phyloP scores from a whole-genome alignment of 2,888 invertebrate species.

The Bimastos eiseni region DNA sequence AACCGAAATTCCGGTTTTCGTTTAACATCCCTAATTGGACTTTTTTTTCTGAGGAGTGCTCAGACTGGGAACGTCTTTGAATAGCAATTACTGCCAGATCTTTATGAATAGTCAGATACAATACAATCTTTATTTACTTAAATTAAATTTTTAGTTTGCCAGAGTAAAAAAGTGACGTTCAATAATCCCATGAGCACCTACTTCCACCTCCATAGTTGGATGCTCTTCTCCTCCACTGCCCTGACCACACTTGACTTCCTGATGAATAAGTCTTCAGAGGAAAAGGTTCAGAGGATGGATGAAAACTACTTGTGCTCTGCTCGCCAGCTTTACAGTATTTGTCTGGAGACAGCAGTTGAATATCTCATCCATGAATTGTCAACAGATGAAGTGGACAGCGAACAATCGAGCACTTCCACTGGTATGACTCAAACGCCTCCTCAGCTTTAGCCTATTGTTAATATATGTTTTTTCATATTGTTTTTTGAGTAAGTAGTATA shows the following conservation, averaged over 20 bases:
- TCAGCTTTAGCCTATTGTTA: not conserved
- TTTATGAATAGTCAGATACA: too few relatives aligned
- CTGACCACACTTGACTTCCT: not conserved
- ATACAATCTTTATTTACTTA: not conserved
- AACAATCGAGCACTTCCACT: not conserved
- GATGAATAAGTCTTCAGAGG: not conserved
- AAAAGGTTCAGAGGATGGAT: not conserved
- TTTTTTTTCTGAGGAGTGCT: too few relatives aligned
- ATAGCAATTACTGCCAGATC: too few relatives aligned
- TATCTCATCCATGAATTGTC: not conserved
- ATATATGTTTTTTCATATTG: too few relatives aligned
- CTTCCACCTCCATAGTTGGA: not conserved
- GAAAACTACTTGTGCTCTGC: not conserved
- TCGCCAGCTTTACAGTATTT: not conserved
- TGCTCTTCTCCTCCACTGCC: not conserved
- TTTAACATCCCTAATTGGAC: too few relatives aligned
- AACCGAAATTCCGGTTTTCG: too few relatives aligned
- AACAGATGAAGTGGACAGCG: conserved; percentile 6
- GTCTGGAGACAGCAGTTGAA: not conserved
- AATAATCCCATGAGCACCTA: not conserved
- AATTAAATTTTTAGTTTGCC: not conserved
- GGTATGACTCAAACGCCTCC: not conserved
- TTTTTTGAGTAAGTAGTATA: too few relatives aligned
- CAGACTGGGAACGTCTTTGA: too few relatives aligned
- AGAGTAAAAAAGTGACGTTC: not conserved